Evolutionary conservation across 30 jellyfish, hydroid and myxozoan species (phyloP).

Genomic region (Pseudorhiza aurosa): DNA sequence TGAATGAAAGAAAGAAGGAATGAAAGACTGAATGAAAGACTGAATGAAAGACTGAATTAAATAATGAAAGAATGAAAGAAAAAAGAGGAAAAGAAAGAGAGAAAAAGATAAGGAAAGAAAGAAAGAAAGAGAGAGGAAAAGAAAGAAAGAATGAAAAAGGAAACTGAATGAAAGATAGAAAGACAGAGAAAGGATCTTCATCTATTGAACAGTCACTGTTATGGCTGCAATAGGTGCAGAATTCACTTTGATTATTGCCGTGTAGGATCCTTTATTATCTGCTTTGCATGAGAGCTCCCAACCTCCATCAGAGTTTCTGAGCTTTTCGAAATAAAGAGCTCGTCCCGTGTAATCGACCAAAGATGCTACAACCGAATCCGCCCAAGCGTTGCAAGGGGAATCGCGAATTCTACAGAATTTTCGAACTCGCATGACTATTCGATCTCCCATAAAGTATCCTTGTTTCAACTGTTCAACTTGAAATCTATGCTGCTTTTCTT

Average conservation of each 20-base stretch:
- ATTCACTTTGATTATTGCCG: neutral
- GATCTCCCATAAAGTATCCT: neutral
- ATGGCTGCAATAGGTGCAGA: neutral
- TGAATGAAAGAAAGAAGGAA: too few relatives aligned
- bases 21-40: too few relatives aligned
- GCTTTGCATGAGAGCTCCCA: slow-evolving; percentile 6
- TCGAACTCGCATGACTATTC: neutral
- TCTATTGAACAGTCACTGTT: neutral
- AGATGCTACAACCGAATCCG: neutral
- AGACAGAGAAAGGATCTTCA: neutral
- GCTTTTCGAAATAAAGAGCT: neutral
- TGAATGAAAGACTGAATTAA: too few relatives aligned
- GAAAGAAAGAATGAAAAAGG: neutral
- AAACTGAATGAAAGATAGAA: neutral
- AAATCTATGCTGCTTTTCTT: neutral
- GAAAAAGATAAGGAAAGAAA: too few relatives aligned
- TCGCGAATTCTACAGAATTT: neutral
- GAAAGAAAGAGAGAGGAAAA: too few relatives aligned
- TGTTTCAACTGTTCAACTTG: neutral
- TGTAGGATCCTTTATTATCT: neutral
- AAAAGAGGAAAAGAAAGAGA: too few relatives aligned
- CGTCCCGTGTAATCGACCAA: neutral
- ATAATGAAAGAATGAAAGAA: too few relatives aligned
- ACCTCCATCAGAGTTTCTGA: neutral
- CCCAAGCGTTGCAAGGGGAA: slow-evolving; percentile 4